phyloP scores from a whole-genome alignment of 64 coral and sea anemone species.

The Dendrophyllia cribrosa region DNA sequence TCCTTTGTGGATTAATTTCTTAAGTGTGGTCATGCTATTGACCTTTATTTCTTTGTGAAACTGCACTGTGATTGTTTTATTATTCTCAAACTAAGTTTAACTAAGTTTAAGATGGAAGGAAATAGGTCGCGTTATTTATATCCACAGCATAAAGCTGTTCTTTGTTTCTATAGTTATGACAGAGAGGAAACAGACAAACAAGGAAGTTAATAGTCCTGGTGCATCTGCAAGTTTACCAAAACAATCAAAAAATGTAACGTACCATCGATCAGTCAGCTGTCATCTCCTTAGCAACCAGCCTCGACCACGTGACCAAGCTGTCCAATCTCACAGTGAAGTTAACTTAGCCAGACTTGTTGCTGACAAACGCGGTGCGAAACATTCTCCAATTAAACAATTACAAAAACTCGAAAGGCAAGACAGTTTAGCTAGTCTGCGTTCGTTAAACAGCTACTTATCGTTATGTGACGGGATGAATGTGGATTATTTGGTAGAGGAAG shows the following conservation, averaged over 20 bases:
- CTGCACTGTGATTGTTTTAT: too few relatives aligned
- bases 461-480: constrained; percentile 20
- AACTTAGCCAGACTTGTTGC: constrained; percentile 8
- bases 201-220: background rate
- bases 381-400: background rate
- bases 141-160: too few relatives aligned
- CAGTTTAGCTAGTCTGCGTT: background rate
- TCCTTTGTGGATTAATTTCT: too few relatives aligned
- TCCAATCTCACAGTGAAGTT: constrained; percentile 3
- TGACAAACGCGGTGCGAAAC: background rate
- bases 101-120: too few relatives aligned
- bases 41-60: too few relatives aligned
- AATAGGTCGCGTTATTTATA: too few relatives aligned
- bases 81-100: too few relatives aligned
- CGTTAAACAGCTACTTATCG: constrained; percentile 6
- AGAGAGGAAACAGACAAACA: background rate
- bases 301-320: background rate
- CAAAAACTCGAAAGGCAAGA: background rate
- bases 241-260: background rate
- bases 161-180: too few relatives aligned
- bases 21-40: too few relatives aligned
- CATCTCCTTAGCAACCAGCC: constrained; percentile 11
- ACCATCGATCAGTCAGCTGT: constrained; percentile 15
- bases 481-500: background rate
- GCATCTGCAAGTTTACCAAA: background rate